Evolutionary conservation across 1,140 invertebrate genomes (phyloP).

Genomic region (Tetramorium simillimum): DNA sequence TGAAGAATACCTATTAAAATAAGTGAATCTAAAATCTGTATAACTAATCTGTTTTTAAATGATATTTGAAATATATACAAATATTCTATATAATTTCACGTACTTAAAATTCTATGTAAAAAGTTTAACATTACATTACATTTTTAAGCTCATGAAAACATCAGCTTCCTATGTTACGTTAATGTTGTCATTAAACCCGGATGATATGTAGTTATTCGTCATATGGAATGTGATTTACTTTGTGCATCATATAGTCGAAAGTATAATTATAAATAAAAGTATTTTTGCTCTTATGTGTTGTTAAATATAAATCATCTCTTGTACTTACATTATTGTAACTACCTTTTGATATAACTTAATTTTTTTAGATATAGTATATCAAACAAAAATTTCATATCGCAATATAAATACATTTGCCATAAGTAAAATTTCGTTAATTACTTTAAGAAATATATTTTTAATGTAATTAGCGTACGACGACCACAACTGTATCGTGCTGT

Average conservation of each 20-base stretch:
- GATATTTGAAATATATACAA: not conserved
- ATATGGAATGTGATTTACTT: not conserved
- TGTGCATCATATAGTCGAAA: not conserved
- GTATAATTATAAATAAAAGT: constrained; percentile 17
- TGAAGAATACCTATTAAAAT: too few relatives aligned
- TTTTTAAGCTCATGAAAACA: constrained; percentile 35
- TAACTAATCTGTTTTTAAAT: not conserved
- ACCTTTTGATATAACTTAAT: too few relatives aligned
- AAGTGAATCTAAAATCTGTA: not conserved
- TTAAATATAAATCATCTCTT: too few relatives aligned
- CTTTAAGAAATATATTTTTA: too few relatives aligned
- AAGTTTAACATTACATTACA: not conserved
- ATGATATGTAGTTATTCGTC: not conserved
- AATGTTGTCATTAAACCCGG: constrained; percentile 18
- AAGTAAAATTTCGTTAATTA: too few relatives aligned
- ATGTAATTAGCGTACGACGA: too few relatives aligned
- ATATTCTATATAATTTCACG: not conserved
- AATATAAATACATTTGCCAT: too few relatives aligned
- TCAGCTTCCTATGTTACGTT: constrained; percentile 20
- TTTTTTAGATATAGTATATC: too few relatives aligned
- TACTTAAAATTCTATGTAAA: too few relatives aligned
- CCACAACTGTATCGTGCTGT: too few relatives aligned
- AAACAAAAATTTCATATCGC: too few relatives aligned
- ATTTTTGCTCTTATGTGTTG: not conserved
- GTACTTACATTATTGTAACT: too few relatives aligned